Evolutionary conservation across 2,113 vertebrate genomes (phyloP).

Genomic region (Suricata suricatta): DNA sequence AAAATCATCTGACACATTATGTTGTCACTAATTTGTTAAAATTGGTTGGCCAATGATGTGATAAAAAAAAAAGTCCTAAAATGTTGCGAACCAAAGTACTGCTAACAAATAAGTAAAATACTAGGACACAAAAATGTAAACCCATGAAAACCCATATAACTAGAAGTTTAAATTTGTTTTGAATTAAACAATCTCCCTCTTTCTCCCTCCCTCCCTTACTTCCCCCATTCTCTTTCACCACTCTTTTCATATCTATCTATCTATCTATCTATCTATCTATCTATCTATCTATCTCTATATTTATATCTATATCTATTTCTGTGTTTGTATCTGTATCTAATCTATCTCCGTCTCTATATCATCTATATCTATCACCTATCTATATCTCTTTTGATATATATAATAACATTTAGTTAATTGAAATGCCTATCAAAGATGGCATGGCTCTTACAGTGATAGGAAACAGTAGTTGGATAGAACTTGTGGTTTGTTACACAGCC

Average conservation of each 20-base stretch:
- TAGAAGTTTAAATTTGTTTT: not conserved
- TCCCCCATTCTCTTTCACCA: not conserved
- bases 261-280: not conserved
- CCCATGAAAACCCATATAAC: not conserved
- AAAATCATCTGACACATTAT: not conserved
- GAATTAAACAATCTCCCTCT: not conserved
- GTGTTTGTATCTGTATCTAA: not conserved
- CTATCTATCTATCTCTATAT: not conserved
- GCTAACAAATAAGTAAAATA: not conserved
- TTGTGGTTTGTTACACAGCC: not conserved
- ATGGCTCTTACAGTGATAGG: not conserved
- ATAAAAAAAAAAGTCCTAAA: not conserved
- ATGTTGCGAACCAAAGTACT: not conserved
- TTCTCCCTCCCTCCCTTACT: not conserved
- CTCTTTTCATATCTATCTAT: not conserved
- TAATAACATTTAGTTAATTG: not conserved
- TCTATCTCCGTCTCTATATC: too few relatives aligned
- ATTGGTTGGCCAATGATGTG: not conserved
- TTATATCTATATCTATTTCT: not conserved
- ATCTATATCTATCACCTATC: not conserved
- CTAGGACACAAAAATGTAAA: not conserved
- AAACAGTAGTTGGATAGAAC: not conserved
- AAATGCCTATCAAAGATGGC: not conserved
- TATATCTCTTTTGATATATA: not conserved
- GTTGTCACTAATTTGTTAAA: conserved; percentile 29